Evolutionary conservation across 2,797 vertebrate genomes (phyloP).

Genomic region (Trematomus bernacchii): DNA sequence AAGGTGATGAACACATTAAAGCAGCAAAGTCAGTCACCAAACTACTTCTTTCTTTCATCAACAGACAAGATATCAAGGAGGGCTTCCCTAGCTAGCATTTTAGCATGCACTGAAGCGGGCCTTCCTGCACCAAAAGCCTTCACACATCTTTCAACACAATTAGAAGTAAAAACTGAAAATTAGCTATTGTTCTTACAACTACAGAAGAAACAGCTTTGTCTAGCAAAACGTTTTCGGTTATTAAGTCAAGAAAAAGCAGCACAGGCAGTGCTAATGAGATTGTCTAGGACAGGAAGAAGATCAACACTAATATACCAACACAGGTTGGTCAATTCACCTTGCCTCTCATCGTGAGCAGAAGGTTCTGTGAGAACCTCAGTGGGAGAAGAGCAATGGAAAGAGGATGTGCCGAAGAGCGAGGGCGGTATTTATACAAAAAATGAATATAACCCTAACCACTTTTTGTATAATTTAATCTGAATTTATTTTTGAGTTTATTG

Average conservation of each 20-base stretch:
- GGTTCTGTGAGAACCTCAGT: conserved; percentile 83
- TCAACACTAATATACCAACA: background rate
- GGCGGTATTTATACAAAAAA: conserved; percentile 69
- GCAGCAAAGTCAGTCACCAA: rapidly evolving
- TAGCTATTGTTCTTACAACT: too few relatives aligned
- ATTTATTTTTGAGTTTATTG: too few relatives aligned
- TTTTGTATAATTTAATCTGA: too few relatives aligned
- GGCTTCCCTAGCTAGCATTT: background rate
- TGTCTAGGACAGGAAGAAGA: background rate
- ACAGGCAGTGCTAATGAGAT: rapidly evolving
- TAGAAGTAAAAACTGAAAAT: too few relatives aligned
- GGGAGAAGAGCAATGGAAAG: conserved; percentile 88
- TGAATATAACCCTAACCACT: background rate
- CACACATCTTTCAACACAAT: too few relatives aligned
- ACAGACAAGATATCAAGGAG: rapidly evolving
- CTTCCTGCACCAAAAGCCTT: background rate
- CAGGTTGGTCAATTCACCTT: conserved; percentile 84
- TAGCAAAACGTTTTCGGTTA: background rate
- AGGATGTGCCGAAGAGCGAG: conserved; percentile 9
- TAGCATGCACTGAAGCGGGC: background rate
- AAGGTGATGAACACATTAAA: rapidly evolving
- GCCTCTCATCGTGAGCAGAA: conserved; percentile 92
- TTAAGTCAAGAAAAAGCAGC: background rate
- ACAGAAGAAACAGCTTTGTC: rapidly evolving
- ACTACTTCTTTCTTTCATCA: background rate